These are phyloP conservation scores for Portunus trituberculatus DNA, from an alignment of 1,140 invertebrate genomes.

Conservation along the genomic window DNA sequence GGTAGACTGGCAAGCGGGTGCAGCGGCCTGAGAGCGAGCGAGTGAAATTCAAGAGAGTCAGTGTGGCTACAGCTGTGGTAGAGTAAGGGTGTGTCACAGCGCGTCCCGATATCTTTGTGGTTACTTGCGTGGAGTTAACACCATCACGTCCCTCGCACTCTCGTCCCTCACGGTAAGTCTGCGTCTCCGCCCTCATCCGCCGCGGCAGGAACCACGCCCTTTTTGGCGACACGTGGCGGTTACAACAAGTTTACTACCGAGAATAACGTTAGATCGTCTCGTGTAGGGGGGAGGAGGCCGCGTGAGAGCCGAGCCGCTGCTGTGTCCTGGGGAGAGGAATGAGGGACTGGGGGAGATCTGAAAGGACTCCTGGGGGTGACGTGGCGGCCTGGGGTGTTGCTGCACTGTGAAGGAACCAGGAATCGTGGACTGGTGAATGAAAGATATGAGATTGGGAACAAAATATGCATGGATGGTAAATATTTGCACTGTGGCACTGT, in stretches of 20 bases:
- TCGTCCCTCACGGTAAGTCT: neutral
- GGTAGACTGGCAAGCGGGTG: neutral
- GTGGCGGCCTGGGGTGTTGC: no score
- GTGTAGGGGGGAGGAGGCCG: no score
- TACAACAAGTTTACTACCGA: no score
- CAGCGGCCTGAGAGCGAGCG: neutral
- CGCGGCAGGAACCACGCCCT: no score
- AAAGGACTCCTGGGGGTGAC: no score
- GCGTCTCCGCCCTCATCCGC: no score
- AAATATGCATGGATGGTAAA: neutral
- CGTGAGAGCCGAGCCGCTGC: no score
- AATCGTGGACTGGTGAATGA: neutral
- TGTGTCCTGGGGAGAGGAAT: neutral
- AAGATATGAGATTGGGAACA: neutral
- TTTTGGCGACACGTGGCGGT: no score
- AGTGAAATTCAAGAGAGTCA: neutral
- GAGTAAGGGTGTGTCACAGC: neutral
- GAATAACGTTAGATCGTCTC: no score
- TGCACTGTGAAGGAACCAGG: neutral
- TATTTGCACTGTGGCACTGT: neutral
- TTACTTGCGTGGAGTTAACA: neutral
- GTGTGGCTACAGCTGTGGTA: neutral
- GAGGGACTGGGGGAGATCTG: no score
- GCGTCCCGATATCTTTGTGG: neutral
- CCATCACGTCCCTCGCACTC: neutral